Conservation (phyloP, 2,888 invertebrate species). For the Ligdia adustata region DNA sequence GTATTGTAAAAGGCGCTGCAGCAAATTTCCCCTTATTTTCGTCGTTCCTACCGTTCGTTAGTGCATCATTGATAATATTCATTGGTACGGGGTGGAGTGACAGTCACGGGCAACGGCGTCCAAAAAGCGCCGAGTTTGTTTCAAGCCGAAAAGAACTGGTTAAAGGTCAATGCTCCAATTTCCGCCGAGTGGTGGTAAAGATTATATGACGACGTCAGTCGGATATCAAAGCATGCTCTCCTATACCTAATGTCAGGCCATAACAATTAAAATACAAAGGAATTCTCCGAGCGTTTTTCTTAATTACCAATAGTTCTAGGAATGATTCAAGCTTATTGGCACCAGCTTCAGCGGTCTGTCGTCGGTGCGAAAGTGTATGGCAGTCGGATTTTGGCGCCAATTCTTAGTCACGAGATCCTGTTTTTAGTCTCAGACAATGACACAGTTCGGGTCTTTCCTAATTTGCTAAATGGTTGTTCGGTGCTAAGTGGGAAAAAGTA, state of each 20-base stretch:
- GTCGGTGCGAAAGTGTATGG: background rate
- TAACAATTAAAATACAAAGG: conserved; percentile 3
- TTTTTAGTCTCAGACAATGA: conserved; percentile 10
- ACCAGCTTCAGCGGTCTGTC: background rate
- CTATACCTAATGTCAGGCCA: background rate
- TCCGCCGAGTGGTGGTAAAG: no score
- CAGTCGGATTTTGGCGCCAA: conserved; percentile 20
- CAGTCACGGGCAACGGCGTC: no score
- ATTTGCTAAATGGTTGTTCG: conserved; percentile 4
- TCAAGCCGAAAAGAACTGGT: no score
- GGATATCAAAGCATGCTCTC: no score
- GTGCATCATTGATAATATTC: no score
- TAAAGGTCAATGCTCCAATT: no score
- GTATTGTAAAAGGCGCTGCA: no score
- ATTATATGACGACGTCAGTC: no score
- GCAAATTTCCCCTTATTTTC: no score
- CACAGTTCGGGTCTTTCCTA: conserved; percentile 15
- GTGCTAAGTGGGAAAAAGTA: conserved; percentile 2
- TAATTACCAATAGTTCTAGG: conserved; percentile 14
- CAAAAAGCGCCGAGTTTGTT: no score
- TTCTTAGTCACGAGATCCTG: conserved; percentile 16
- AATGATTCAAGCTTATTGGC: conserved; percentile 23
- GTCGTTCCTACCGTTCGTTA: no score
- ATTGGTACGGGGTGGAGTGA: no score
- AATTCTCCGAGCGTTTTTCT: conserved; percentile 2